Evolutionary conservation across 2,888 invertebrate genomes (phyloP).

Genomic region (Euclidia mi): DNA sequence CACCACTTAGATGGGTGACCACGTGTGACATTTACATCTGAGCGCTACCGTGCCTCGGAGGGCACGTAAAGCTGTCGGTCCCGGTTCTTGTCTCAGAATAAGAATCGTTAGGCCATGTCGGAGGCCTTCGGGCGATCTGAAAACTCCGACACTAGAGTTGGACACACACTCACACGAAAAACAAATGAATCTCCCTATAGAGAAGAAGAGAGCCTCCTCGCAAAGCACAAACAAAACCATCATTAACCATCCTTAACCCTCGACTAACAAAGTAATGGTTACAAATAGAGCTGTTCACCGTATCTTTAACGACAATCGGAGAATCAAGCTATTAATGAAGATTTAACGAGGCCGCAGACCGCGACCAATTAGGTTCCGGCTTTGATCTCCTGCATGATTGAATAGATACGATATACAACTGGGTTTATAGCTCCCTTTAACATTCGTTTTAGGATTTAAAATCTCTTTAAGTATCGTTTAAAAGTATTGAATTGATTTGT

Average conservation of each 20-base stretch:
- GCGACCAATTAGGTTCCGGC: slow-evolving; percentile 59
- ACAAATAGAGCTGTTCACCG: slow-evolving; percentile 10
- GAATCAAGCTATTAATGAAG: slow-evolving; percentile 52
- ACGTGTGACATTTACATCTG: too few relatives aligned
- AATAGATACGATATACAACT: slow-evolving; percentile 42
- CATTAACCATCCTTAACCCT: neutral
- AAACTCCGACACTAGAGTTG: too few relatives aligned
- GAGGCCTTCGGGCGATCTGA: too few relatives aligned
- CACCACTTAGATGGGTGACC: too few relatives aligned
- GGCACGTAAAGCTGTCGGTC: too few relatives aligned
- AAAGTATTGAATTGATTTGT: too few relatives aligned
- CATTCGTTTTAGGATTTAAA: slow-evolving; percentile 7
- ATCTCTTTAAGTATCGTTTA: neutral
- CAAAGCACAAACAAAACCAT: neutral
- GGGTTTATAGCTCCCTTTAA: slow-evolving; percentile 10
- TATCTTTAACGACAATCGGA: slow-evolving; percentile 45
- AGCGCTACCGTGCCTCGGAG: too few relatives aligned
- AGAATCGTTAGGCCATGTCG: too few relatives aligned
- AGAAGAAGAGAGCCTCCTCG: too few relatives aligned
- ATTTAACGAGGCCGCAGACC: slow-evolving; percentile 60
- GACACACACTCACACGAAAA: too few relatives aligned
- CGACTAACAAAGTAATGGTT: slow-evolving; percentile 1
- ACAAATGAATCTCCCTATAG: neutral
- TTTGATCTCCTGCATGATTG: slow-evolving; percentile 64
- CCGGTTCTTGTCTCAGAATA: too few relatives aligned